A percentile compares a stretch with the other conserved stretches of the same genome.
phyloP scores from a whole-genome alignment of 2,797 vertebrate genomes.

The Dallia pectoralis region DNA sequence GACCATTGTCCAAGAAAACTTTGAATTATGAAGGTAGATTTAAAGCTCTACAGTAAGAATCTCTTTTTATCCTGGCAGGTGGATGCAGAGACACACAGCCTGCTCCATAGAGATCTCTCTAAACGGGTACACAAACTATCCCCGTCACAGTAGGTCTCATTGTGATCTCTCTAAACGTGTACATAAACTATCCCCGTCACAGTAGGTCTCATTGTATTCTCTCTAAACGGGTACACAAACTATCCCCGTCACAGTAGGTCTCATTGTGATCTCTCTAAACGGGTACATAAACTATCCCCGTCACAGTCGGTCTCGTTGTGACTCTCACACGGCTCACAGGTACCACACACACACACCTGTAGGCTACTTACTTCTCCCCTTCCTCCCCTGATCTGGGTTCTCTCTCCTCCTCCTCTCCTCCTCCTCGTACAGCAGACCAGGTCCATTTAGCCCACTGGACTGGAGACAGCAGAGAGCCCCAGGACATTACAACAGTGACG shows the following conservation, averaged over 20 bases:
- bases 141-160: too few species aligned
- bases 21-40: too few species aligned
- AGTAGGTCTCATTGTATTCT: too few species aligned
- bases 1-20: too few species aligned
- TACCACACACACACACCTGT: conserved; percentile 2
- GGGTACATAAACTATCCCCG: neutral
- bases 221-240: neutral
- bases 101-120: too few species aligned
- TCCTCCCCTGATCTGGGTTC: conserved; percentile 47
- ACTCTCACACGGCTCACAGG: neutral
- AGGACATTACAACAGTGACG: conserved; percentile 72
- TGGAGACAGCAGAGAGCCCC: conserved; percentile 78
- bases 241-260: neutral
- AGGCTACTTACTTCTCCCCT: conserved; percentile 67
- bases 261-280: neutral
- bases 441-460: conserved; percentile 97
- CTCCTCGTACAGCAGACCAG: conserved; percentile 90
- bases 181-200: too few species aligned
- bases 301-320: neutral
- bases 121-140: too few species aligned
- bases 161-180: too few species aligned
- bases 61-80: conserved; percentile 20
- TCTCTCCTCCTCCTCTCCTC: conserved; percentile 54
- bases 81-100: conserved; percentile 13
- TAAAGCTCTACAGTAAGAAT: too few species aligned